A percentile compares a stretch with the other conserved stretches of the same genome.
These are phyloP conservation scores for Apeltes quadracus DNA, from an alignment of 2,113 vertebrate genomes.

Conservation along the genomic window DNA sequence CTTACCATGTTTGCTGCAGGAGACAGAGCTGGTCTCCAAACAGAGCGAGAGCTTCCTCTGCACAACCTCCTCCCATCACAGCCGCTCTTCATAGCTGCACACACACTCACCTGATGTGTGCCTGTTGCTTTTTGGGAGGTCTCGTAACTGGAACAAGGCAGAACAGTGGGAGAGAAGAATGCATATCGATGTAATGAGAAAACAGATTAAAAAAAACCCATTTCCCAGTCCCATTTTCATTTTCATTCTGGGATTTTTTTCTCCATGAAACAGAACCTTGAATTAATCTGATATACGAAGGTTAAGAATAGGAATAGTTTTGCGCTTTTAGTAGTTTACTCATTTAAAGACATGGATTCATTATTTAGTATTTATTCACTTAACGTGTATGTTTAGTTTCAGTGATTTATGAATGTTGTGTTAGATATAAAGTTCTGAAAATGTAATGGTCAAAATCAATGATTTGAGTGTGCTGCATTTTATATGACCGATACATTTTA, in stretches of 20 bases:
- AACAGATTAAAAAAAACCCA: too few species aligned
- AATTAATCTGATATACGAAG: background rate
- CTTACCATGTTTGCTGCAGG: slow-evolving; percentile 56
- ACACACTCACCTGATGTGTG: background rate
- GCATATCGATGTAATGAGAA: background rate
- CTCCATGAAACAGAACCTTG: background rate
- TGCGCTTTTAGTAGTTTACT: background rate
- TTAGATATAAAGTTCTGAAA: background rate
- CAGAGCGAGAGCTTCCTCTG: slow-evolving; percentile 15
- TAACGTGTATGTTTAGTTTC: too few species aligned
- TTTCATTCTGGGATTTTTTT: too few species aligned
- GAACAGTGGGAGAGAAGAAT: background rate
- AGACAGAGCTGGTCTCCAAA: background rate
- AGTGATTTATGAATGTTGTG: background rate
- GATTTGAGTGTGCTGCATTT: background rate
- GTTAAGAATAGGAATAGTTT: background rate
- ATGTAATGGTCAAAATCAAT: background rate
- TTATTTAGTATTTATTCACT: background rate
- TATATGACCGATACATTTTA: background rate
- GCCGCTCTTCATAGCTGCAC: slow-evolving; percentile 50
- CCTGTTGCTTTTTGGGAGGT: slow-evolving; percentile 3
- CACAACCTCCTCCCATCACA: slow-evolving; percentile 58
- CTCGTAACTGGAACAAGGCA: slow-evolving; percentile 23
- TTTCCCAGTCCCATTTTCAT: too few species aligned
- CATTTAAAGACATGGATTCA: background rate